Conservation (phyloP, 92 coral and sea anemone genomes). For the Parazoanthus swiftii region DNA sequence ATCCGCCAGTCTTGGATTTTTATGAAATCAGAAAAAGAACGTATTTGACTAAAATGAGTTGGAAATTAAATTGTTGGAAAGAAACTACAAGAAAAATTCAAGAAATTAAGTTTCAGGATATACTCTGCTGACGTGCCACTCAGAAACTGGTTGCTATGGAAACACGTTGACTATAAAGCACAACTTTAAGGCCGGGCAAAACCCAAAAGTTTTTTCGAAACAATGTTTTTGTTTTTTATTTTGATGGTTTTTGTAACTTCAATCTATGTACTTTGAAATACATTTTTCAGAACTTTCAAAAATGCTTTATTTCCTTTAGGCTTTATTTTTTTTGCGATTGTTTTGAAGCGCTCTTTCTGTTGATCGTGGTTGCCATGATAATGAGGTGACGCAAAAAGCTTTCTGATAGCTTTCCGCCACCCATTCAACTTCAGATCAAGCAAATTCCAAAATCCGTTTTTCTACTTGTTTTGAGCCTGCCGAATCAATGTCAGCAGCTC, state of each 20-base stretch:
- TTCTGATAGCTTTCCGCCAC: conserved; percentile 4
- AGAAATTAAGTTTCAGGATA: no score
- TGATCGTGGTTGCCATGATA: conserved; percentile 12
- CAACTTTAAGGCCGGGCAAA: not conserved
- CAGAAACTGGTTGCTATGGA: no score
- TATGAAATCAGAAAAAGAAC: no score
- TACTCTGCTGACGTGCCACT: no score
- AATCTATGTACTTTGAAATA: conserved; percentile 4
- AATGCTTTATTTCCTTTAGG: not conserved
- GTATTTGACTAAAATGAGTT: no score
- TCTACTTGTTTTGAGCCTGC: not conserved
- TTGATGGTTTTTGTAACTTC: not conserved
- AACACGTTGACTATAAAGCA: no score
- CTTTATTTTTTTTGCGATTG: not conserved
- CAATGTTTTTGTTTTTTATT: not conserved
- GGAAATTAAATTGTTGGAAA: no score
- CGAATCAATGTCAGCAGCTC: not conserved
- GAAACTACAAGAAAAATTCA: no score
- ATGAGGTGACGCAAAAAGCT: not conserved
- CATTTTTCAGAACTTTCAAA: not conserved
- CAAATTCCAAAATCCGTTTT: not conserved
- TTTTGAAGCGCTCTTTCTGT: not conserved
- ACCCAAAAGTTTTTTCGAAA: not conserved
- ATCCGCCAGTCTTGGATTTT: no score
- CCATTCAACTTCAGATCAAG: not conserved